Conservation (phyloP, 2,888 invertebrate species). For the Chorisops tibialis region DNA sequence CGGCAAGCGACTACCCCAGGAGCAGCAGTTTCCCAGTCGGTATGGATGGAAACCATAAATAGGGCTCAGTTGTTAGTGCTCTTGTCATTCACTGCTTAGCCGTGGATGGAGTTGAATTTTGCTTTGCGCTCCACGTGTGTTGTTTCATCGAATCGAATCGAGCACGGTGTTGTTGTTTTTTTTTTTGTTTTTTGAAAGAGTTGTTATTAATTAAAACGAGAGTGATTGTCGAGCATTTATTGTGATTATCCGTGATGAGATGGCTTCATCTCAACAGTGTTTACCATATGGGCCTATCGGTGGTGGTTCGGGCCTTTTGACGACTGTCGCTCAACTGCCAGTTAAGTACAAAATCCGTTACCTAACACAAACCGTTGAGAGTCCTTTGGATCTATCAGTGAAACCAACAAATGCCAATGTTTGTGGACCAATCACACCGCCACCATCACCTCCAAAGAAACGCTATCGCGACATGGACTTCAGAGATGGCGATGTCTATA, state of each 20-base stretch:
- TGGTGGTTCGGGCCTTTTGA: constrained; percentile 42
- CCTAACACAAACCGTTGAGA: constrained; percentile 47
- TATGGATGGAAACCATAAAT: constrained; percentile 23
- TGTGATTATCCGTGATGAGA: constrained; percentile 27
- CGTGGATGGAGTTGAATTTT: constrained; percentile 37
- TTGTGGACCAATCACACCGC: constrained; percentile 65
- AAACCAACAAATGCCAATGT: constrained; percentile 50
- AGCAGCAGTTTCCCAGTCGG: background rate
- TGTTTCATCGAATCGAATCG: background rate
- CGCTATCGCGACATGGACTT: constrained; percentile 35
- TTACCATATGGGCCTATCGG: constrained; percentile 21
- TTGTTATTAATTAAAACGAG: background rate
- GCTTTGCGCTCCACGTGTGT: background rate
- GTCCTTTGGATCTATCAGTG: constrained; percentile 71
- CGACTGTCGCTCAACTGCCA: constrained; percentile 51
- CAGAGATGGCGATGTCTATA: constrained; percentile 36
- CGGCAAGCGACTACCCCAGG: background rate
- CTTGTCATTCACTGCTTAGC: constrained; percentile 52
- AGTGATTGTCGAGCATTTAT: no score
- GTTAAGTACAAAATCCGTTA: constrained; percentile 52
- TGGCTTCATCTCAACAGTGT: constrained; percentile 30
- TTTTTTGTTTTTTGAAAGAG: background rate
- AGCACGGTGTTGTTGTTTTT: background rate
- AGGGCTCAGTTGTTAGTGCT: constrained; percentile 30
- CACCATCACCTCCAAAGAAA: constrained; percentile 67